phyloP scores from a whole-genome alignment of 2,888 invertebrate genomes.

The Chorisops tibialis region DNA sequence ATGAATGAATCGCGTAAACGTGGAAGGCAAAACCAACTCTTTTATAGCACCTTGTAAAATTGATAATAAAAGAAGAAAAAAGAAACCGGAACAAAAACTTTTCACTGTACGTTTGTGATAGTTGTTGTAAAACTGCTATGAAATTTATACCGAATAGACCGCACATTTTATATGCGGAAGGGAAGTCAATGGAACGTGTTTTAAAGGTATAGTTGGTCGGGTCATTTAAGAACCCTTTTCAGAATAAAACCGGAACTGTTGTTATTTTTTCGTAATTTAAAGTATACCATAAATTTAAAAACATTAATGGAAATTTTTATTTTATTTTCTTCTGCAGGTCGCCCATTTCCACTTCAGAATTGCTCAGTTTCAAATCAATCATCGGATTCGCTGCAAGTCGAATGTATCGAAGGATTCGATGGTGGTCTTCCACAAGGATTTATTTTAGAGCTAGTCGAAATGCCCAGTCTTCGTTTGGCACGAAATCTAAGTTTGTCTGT shows the following conservation, averaged over 20 bases:
- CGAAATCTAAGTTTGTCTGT: constrained; percentile 49
- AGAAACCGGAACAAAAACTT: not conserved
- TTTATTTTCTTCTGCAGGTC: constrained; percentile 59
- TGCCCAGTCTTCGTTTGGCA: constrained; percentile 60
- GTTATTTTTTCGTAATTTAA: not conserved
- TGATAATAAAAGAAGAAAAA: no score
- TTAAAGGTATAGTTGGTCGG: no score
- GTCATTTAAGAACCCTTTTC: not conserved
- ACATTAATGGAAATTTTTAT: not conserved
- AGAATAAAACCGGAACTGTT: no score
- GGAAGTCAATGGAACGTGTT: no score
- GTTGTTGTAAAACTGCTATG: not conserved
- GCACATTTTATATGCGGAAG: no score
- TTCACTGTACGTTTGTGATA: not conserved
- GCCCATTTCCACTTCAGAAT: constrained; percentile 83
- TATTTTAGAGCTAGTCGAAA: constrained; percentile 73
- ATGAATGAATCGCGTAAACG: not conserved
- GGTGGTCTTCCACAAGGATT: constrained; percentile 85
- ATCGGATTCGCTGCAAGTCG: constrained; percentile 76
- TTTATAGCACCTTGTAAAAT: no score
- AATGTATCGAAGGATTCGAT: constrained; percentile 83
- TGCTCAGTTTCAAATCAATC: constrained; percentile 88
- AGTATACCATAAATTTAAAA: no score
- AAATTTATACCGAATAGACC: not conserved
- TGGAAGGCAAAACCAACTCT: not conserved